Percentiles rank a stretch among this genome's conserved stretches.
Evolutionary conservation across 2,797 vertebrate genomes (phyloP).

Genomic region (Pseudochirops cupreus): DNA sequence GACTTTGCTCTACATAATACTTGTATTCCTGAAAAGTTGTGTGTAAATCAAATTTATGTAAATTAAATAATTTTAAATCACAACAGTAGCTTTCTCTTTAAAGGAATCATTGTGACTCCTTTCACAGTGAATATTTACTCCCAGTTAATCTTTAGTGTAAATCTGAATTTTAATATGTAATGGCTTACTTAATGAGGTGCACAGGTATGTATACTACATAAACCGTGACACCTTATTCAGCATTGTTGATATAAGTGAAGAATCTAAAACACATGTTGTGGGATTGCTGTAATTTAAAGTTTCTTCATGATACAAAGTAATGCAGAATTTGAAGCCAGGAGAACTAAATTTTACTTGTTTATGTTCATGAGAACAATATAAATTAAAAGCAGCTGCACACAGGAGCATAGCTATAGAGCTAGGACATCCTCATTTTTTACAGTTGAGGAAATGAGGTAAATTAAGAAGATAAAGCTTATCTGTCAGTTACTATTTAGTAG

Average conservation of each 20-base stretch:
- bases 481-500: slow-evolving; percentile 3
- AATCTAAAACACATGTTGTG: background rate
- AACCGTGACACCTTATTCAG: background rate
- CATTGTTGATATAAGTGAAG: slow-evolving; percentile 49
- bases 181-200: slow-evolving; percentile 60
- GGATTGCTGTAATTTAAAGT: slow-evolving; percentile 55
- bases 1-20: background rate
- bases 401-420: background rate
- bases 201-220: background rate
- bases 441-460: slow-evolving; percentile 4
- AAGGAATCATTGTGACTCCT: slow-evolving; percentile 53
- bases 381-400: slow-evolving; percentile 21
- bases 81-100: slow-evolving; percentile 52
- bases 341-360: slow-evolving; percentile 25
- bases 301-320: slow-evolving; percentile 11
- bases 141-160: slow-evolving; percentile 41
- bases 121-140: slow-evolving; percentile 49
- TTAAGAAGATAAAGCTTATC: slow-evolving; percentile 50
- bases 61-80: slow-evolving; percentile 51
- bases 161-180: slow-evolving; percentile 43
- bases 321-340: slow-evolving; percentile 18
- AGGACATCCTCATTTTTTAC: background rate
- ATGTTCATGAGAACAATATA: slow-evolving; percentile 40
- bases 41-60: slow-evolving; percentile 53
- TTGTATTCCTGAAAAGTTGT: slow-evolving; percentile 56